These are phyloP conservation scores for Chroicocephalus ridibundus DNA, from an alignment of 2,113 vertebrate genomes.

Conservation along the genomic window DNA sequence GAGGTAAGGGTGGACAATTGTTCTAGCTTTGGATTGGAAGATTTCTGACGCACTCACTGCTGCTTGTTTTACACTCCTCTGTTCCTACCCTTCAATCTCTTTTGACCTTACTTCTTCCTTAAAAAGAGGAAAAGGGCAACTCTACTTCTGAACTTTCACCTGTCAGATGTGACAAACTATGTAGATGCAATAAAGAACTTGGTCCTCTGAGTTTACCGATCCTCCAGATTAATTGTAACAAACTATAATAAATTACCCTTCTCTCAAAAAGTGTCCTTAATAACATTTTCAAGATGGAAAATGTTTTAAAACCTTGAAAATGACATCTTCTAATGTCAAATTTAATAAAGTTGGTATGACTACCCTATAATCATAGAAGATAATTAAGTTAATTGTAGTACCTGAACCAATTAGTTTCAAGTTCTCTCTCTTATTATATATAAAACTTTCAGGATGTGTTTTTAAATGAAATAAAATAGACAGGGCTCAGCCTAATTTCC, in stretches of 20 bases:
- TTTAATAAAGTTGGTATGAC: neutral
- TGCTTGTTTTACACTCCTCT: neutral
- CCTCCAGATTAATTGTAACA: neutral
- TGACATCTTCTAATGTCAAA: neutral
- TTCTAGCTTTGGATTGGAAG: neutral
- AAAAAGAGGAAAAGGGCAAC: neutral
- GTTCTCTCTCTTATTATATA: neutral
- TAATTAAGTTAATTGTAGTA: slow-evolving; percentile 25
- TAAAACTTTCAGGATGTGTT: neutral
- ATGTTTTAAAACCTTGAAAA: neutral
- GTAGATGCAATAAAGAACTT: neutral
- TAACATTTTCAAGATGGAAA: neutral
- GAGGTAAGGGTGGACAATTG: neutral
- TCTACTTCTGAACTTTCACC: neutral
- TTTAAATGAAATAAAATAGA: neutral
- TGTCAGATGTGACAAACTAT: neutral
- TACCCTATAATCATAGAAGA: neutral
- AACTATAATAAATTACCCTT: neutral
- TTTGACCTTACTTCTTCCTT: neutral
- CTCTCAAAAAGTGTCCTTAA: neutral
- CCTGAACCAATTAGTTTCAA: neutral
- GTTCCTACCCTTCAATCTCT: neutral
- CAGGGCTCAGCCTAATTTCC: neutral
- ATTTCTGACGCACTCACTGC: neutral
- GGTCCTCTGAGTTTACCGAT: neutral